phyloP scores from a whole-genome alignment of 2,888 invertebrate species.

The Gymnocheta viridis region DNA sequence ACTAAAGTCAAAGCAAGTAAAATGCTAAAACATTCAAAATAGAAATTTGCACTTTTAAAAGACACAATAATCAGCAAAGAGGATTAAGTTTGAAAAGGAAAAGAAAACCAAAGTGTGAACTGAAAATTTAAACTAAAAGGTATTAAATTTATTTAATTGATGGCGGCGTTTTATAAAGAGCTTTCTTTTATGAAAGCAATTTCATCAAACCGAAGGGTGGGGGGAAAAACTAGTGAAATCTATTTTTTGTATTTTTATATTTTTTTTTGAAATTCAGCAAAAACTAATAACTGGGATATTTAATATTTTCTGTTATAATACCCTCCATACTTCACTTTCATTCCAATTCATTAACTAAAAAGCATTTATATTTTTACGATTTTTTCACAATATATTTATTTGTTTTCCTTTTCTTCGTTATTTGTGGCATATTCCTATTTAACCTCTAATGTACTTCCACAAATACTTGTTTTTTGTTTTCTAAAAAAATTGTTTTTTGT shows the following conservation, averaged over 20 bases:
- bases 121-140: background rate
- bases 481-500: background rate
- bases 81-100: background rate
- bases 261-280: background rate
- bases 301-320: background rate
- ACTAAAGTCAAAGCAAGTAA: constrained; percentile 4
- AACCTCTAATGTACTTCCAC: background rate
- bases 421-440: background rate
- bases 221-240: no score
- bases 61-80: background rate
- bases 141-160: background rate
- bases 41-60: background rate
- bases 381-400: constrained; percentile 15
- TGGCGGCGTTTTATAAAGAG: no score
- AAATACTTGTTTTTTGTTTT: background rate
- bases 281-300: background rate
- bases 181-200: no score
- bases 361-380: constrained; percentile 32
- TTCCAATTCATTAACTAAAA: constrained; percentile 59
- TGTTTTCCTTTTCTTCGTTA: background rate
- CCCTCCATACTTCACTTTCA: background rate
- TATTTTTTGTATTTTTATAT: no score
- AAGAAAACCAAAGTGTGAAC: background rate
- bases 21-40: constrained; percentile 25
- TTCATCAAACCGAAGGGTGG: no score